Conservation (phyloP, 2,888 invertebrate genomes). For the Clivina fossor region DNA sequence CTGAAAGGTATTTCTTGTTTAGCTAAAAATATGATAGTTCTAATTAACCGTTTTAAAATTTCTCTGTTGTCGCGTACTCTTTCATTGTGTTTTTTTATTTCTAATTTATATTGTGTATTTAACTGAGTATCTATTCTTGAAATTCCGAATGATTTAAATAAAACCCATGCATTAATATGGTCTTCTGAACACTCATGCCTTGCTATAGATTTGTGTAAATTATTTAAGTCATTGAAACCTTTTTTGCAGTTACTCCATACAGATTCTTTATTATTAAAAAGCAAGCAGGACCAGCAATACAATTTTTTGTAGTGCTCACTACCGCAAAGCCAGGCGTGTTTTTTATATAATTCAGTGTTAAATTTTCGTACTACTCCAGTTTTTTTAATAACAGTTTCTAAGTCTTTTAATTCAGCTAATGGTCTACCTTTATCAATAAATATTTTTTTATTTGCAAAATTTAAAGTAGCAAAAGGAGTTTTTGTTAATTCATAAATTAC, state of each 20-base stretch:
- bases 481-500: not conserved
- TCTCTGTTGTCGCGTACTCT: slow-evolving; percentile 37
- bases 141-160: slow-evolving; percentile 1
- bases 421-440: slow-evolving; percentile 5
- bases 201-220: not conserved
- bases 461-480: not conserved
- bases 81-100: slow-evolving; percentile 35
- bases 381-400: not conserved
- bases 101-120: slow-evolving; percentile 10
- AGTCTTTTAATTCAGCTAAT: not conserved
- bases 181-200: slow-evolving; percentile 2
- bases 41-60: slow-evolving; percentile 36
- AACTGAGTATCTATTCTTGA: not conserved
- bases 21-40: slow-evolving; percentile 19
- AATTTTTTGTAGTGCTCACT: slow-evolving; percentile 4
- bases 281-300: slow-evolving; percentile 17
- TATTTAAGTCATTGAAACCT: slow-evolving; percentile 5
- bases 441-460: not conserved
- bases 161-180: not conserved
- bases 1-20: slow-evolving; percentile 37
- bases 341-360: not conserved
- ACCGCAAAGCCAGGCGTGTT: slow-evolving; percentile 1
- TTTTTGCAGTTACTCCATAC: slow-evolving; percentile 11
- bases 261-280: not conserved
- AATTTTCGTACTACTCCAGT: not conserved